Evolutionary conservation across 1,140 invertebrate genomes (phyloP).

Genomic region (Lordiphosa stackelbergi): DNA sequence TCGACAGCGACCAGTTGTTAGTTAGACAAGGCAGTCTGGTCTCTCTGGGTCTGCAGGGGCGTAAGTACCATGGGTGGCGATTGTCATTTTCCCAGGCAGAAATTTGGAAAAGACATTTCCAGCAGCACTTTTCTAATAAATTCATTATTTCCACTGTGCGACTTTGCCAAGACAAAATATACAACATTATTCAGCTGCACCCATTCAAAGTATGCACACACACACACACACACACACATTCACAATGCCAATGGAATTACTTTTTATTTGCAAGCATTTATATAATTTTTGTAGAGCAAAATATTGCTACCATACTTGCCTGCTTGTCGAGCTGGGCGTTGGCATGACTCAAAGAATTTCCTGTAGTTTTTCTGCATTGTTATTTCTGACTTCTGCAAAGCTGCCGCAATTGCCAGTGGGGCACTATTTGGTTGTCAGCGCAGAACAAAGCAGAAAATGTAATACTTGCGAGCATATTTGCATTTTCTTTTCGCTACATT

Average conservation of each 20-base stretch:
- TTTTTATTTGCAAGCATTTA: conserved; percentile 50
- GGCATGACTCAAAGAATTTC: conserved; percentile 66
- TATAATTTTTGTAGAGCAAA: conserved; percentile 63
- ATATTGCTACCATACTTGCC: conserved; percentile 45
- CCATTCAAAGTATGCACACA: conserved; percentile 39
- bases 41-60: conserved; percentile 13
- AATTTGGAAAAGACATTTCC: too few species aligned
- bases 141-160: conserved; percentile 24
- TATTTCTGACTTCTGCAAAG: conserved; percentile 28
- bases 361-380: conserved; percentile 41
- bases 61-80: conserved; percentile 7
- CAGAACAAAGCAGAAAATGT: background rate
- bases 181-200: conserved; percentile 44
- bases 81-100: background rate
- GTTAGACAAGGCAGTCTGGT: conserved; percentile 4
- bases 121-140: too few species aligned
- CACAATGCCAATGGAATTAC: conserved; percentile 41
- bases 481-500: too few species aligned
- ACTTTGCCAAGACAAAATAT: conserved; percentile 13
- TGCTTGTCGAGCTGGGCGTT: conserved; percentile 58
- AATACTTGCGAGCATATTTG: background rate
- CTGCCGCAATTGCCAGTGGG: conserved; percentile 28
- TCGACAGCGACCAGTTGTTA: conserved; percentile 43
- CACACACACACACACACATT: conserved; percentile 23
- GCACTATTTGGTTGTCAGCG: background rate